Percentiles rank a stretch among this genome's conserved stretches.
Conservation (phyloP, 1,140 invertebrate genomes). For the Apolygus lucorum region DNA sequence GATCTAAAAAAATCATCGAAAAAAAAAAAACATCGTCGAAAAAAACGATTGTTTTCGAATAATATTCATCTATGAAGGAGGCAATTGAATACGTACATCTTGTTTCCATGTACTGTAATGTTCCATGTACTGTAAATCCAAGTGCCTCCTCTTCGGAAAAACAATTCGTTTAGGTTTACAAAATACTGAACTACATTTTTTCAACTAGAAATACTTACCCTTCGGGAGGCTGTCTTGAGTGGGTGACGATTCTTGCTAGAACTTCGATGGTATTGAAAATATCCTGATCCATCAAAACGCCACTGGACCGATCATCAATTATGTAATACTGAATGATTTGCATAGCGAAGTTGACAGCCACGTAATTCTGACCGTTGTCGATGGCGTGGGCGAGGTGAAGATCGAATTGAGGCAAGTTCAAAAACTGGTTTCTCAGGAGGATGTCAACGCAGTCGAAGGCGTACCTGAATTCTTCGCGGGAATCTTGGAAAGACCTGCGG, state of each 20-base stretch:
- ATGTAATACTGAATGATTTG: slow-evolving; percentile 81
- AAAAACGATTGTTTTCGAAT: no score
- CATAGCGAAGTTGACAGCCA: slow-evolving; percentile 82
- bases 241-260: slow-evolving; percentile 59
- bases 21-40: no score
- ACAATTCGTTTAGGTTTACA: no score
- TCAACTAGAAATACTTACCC: slow-evolving; percentile 44
- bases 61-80: no score
- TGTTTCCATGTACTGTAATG: no score
- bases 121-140: no score
- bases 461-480: slow-evolving; percentile 76
- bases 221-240: slow-evolving; percentile 68
- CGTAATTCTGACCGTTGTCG: slow-evolving; percentile 75
- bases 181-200: background rate
- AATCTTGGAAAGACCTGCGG: slow-evolving; percentile 56
- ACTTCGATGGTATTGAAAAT: slow-evolving; percentile 77
- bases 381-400: slow-evolving; percentile 72
- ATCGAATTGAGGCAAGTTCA: slow-evolving; percentile 72
- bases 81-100: no score
- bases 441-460: slow-evolving; percentile 87
- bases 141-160: no score
- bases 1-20: no score
- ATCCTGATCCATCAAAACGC: slow-evolving; percentile 71
- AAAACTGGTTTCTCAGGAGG: slow-evolving; percentile 62
- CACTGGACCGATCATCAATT: slow-evolving; percentile 72